Evolutionary conservation across 2,888 invertebrate species (phyloP).

Genomic region (Plagodis pulveraria): DNA sequence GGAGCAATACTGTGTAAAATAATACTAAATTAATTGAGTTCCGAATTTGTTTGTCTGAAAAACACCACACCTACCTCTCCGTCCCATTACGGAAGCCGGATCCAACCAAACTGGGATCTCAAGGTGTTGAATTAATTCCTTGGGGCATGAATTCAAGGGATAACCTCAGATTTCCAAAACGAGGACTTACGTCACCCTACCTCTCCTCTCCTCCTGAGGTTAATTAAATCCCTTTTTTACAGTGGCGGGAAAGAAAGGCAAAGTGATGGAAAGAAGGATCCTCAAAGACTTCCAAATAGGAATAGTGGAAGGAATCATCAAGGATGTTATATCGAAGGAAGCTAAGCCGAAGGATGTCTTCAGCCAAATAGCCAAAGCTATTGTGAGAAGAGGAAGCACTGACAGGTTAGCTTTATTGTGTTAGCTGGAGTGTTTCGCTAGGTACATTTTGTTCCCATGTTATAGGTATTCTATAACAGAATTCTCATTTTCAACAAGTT

Average conservation of each 20-base stretch:
- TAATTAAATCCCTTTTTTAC: constrained; percentile 45
- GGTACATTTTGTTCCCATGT: too few relatives aligned
- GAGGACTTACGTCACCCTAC: too few relatives aligned
- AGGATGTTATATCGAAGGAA: constrained; percentile 88
- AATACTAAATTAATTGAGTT: too few relatives aligned
- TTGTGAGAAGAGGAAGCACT: constrained; percentile 86
- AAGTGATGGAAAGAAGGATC: constrained; percentile 93
- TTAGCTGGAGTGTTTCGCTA: too few relatives aligned
- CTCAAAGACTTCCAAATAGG: constrained; percentile 96
- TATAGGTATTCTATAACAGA: too few relatives aligned
- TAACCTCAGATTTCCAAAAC: neutral
- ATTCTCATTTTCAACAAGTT: too few relatives aligned
- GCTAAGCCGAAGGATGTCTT: constrained; percentile 92
- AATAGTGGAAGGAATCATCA: constrained; percentile 92
- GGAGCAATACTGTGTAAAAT: too few relatives aligned
- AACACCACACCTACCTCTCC: too few relatives aligned
- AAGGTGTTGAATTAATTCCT: too few relatives aligned
- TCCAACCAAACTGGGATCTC: too few relatives aligned
- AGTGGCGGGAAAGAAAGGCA: constrained; percentile 93
- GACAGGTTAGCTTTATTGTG: constrained; percentile 49
- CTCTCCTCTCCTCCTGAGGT: neutral
- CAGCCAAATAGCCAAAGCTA: constrained; percentile 92
- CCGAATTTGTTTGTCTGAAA: too few relatives aligned
- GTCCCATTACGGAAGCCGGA: too few relatives aligned
- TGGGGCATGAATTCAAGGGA: neutral